Evolutionary conservation across 2,113 vertebrate species (phyloP), one percentile per base, ranked within the genome.

Genomic region (Calypte anna): DNA sequence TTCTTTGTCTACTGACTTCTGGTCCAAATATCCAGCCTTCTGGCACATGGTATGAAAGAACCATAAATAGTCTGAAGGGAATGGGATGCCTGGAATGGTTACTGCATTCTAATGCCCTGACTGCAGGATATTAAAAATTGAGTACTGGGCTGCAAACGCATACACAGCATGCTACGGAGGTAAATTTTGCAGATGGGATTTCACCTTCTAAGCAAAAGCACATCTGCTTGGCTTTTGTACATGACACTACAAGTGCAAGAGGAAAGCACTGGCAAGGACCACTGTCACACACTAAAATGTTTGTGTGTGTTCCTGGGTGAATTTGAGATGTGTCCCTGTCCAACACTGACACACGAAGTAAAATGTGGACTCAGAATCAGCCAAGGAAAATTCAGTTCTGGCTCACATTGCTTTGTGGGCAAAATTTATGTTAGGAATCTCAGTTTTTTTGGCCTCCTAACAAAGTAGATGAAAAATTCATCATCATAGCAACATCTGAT

Each of bases 181-280:
- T 88, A 94, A 93, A 95, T 91, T 92, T 86, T 63, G n/a, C 95
- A 97, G 96, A 97, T 95, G 96, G 28, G 15, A 88, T 94, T 97
- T 94, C 73, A 97, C 96, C 95, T 97, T 93, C 96, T 95, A 93
- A 98, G 96, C 90, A 94, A 94, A 97, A 95, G 91, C 95, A 94
- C 94, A 97, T 97, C 96, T 90, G 94, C 86, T 95, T 96, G 96
- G 96, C 91, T 97, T 77, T 76, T 7, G 21, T 69, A 92, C 12
- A 5, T 2, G 2, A 67, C 16, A 11, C 85, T 72, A 48, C 0
- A 31, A 96, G 89, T 21, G 69, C 13, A 40, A 75, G 75, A 76
- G 95, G 82, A 77, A 91, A 96, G 77, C 43, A 62, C 13, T 94
- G 96, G 96, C 94, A 93, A 79, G 86, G 67, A 18, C 50, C 6